phyloP scores from a whole-genome alignment of 2,113 vertebrate genomes.

The Pomatorhinus ruficollis region DNA sequence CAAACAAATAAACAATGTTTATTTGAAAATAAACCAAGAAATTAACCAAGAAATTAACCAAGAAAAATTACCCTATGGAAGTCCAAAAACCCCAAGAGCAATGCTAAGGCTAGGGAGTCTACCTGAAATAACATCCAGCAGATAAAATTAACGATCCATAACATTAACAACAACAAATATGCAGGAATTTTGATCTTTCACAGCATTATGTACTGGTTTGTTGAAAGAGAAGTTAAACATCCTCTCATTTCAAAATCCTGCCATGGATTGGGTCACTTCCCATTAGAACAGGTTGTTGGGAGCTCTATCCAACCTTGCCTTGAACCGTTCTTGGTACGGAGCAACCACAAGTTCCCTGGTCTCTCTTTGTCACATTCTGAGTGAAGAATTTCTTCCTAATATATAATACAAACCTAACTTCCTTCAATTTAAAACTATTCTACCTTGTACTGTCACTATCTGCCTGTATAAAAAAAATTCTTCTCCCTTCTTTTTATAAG shows the following conservation, averaged over 20 bases:
- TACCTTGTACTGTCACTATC: not conserved
- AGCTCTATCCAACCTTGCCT: not conserved
- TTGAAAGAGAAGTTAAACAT: not conserved
- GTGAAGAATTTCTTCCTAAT: not conserved
- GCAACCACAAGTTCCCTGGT: too few species aligned
- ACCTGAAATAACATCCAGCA: not conserved
- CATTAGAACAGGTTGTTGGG: not conserved
- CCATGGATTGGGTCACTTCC: not conserved
- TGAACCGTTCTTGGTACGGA: not conserved
- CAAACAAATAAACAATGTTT: not conserved
- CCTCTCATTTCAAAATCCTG: not conserved
- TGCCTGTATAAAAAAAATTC: not conserved
- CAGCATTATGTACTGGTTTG: not conserved
- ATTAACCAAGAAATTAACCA: fast-evolving
- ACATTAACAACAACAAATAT: fast-evolving
- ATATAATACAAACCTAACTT: not conserved
- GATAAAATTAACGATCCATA: not conserved
- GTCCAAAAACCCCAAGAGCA: not conserved
- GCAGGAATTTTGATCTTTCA: not conserved
- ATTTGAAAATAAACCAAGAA: too few species aligned
- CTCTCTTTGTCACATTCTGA: not conserved
- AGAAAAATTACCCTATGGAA: not conserved
- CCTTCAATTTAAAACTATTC: not conserved
- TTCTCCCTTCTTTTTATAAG: not conserved
- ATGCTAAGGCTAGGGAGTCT: fast-evolving